These are phyloP conservation scores for Ypsolopha sequella DNA, from an alignment of 2,888 invertebrate species.

Conservation along the genomic window DNA sequence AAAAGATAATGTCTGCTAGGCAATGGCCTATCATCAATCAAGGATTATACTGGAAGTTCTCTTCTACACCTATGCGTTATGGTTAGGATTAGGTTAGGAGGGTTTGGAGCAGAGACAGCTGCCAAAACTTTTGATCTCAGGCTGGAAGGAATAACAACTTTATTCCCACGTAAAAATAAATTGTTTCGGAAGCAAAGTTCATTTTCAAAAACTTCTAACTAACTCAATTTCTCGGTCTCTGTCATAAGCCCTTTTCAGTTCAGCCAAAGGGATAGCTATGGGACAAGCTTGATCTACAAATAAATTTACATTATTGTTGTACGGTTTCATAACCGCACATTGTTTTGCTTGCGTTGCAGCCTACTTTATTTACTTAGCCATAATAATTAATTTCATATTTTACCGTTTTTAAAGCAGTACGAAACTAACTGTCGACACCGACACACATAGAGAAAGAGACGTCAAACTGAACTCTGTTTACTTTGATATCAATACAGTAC, in stretches of 20 bases:
- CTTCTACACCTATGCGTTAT: too few species aligned
- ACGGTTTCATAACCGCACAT: too few species aligned
- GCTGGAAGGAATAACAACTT: constrained; percentile 4
- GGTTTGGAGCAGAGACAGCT: constrained; percentile 8
- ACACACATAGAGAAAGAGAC: too few species aligned
- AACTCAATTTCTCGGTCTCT: neutral
- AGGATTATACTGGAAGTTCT: constrained; percentile 6
- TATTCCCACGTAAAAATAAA: constrained; percentile 5
- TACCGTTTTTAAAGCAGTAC: too few species aligned
- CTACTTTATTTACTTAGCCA: too few species aligned
- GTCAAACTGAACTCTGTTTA: too few species aligned
- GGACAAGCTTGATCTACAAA: neutral
- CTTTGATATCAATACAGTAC: too few species aligned
- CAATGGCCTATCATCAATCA: constrained; percentile 7
- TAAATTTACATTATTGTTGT: neutral
- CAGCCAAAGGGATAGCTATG: neutral
- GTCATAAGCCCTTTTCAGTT: neutral
- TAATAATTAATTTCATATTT: too few species aligned
- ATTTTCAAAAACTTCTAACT: constrained; percentile 11
- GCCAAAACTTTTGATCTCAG: constrained; percentile 9
- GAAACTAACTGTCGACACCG: too few species aligned
- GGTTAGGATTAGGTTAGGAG: constrained; percentile 9
- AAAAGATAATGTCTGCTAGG: constrained; percentile 4
- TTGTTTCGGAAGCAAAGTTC: constrained; percentile 23
- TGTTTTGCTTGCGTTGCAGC: too few species aligned